Conservation (phyloP, 2,113 vertebrate genomes). For the Stigmatopora argus region DNA sequence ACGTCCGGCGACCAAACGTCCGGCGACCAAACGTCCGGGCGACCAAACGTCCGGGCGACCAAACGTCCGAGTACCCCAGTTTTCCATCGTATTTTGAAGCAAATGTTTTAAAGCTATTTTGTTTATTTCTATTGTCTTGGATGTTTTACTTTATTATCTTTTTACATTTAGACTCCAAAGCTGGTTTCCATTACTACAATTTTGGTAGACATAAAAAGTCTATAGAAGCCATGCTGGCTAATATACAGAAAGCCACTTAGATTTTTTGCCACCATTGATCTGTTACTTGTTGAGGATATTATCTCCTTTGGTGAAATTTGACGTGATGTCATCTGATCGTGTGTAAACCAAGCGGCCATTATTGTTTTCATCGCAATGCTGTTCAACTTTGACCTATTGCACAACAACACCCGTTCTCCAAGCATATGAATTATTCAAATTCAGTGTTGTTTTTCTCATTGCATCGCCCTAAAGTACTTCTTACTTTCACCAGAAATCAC, state of each 20-base stretch:
- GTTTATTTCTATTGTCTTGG: not conserved
- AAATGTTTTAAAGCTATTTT: not conserved
- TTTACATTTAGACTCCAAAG: too few species aligned
- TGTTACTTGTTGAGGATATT: not conserved
- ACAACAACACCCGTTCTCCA: slow-evolving; percentile 39
- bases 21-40: too few species aligned
- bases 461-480: slow-evolving; percentile 67
- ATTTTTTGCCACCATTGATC: not conserved
- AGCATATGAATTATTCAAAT: slow-evolving; percentile 69
- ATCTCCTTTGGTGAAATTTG: not conserved
- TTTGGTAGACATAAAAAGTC: not conserved
- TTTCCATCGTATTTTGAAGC: not conserved
- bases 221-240: not conserved
- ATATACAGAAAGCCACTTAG: not conserved
- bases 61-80: too few species aligned
- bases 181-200: not conserved
- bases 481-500: slow-evolving; percentile 45
- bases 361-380: slow-evolving; percentile 19
- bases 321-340: not conserved
- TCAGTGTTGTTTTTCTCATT: slow-evolving; percentile 73
- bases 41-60: too few species aligned
- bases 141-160: too few species aligned
- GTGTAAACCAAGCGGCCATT: slow-evolving; percentile 27
- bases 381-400: too few species aligned
- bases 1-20: too few species aligned